Evolutionary conservation across 2,888 invertebrate genomes (phyloP), one percentile per base, ranked within the genome.

Genomic region (Drosophila pegasa): DNA sequence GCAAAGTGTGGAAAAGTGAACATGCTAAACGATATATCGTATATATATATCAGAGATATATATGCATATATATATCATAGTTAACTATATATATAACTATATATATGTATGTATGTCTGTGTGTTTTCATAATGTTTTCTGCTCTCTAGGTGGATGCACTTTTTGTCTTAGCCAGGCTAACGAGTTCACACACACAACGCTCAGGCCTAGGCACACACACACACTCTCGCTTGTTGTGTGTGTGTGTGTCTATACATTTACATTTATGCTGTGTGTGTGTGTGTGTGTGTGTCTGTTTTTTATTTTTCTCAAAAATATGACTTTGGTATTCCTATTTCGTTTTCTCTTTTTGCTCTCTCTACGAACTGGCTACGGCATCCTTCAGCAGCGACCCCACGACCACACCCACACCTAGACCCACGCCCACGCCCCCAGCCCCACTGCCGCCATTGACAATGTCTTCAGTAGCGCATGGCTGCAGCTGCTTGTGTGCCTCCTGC

Each of bases 301-400:
- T 86, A 86, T 86, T 86, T 86, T 87, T 86, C 87, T 87, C 78
- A 86, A 86, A 86, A 86, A 86, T 87, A 86, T 87, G 85, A 86
- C 85, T 85, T 85, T 86, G 85, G 85, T 85, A 86, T 86, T 87
- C 75, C 82, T 75, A 87, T 86, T 80, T 70, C 78, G 68, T 69
- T 71, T n/a, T n/a, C n/a, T 43, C 37, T 38, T 63, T 48, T 48
- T 68, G 60, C 58, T 18, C 60, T n/a, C 38, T 57, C 27, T 82
- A 73, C 25, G 78, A 80, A 68, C 82, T 82, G 74, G 79, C 75
- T 64, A 84, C 80, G 55, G 72, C 77, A 72, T 78, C 80, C 54
- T 86, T 86, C 6, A 78, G 63, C 77, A 83, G 59, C 41, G 54
- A 48, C 57, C 62, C 71, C 61, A 20, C 18, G 14, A 18, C 61